Evolutionary conservation across 2,113 vertebrate species (phyloP).

Genomic region (Bufo gargarizans): DNA sequence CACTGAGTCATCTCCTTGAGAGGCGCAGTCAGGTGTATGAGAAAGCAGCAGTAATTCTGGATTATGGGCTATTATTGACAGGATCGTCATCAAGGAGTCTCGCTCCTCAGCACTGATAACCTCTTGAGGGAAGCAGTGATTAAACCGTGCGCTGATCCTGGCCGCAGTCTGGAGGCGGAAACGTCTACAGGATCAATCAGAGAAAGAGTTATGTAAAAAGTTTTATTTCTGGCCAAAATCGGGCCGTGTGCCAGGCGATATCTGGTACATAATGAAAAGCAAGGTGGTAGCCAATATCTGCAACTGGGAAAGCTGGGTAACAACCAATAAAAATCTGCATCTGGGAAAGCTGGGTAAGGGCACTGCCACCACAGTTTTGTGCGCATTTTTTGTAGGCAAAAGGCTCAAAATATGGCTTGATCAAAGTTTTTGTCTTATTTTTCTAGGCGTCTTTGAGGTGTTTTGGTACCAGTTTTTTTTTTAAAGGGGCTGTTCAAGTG

Average conservation of each 20-base stretch:
- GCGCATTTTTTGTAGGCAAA: too few relatives aligned
- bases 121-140: slow-evolving; percentile 15
- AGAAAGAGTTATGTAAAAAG: neutral
- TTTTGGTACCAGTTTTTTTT: too few relatives aligned
- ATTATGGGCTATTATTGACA: slow-evolving; percentile 32
- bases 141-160: neutral
- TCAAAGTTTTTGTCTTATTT: too few relatives aligned
- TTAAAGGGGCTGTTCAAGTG: too few relatives aligned
- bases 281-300: too few relatives aligned
- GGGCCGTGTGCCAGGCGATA: too few relatives aligned
- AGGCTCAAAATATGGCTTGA: too few relatives aligned
- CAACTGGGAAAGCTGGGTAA: neutral
- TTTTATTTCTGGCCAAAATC: too few relatives aligned
- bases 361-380: too few relatives aligned
- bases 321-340: neutral
- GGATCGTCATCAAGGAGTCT: neutral
- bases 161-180: neutral
- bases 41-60: neutral
- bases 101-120: neutral
- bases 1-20: neutral
- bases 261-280: neutral
- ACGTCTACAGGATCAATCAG: neutral
- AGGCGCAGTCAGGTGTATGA: neutral
- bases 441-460: too few relatives aligned
- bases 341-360: neutral